Base-by-base conservation (phyloP, 2,888 invertebrate species). In the Pyralis farinalis region DNA sequence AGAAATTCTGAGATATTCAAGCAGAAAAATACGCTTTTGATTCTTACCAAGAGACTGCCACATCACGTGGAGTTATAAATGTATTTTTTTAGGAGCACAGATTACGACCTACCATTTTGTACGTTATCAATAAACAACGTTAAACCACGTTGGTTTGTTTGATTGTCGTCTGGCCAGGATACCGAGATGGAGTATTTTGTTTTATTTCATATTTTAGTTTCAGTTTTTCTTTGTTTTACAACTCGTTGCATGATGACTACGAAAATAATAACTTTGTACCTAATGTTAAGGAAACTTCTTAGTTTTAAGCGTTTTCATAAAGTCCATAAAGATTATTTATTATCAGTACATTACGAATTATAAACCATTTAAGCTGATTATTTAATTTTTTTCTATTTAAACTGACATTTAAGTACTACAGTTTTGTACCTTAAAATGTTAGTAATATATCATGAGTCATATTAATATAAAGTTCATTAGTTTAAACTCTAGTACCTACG, bases 331-430 rank as follows among this genome's bases (percentile, higher is more conserved):
- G 83, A 85, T 88, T 87, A 88, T 88, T 88, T 88, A 88, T 88
- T 88, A 80, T 87, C 85, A 85, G 84, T 86, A 85, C 87, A 87
- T 85, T 84, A 80, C 76, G 79, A 81, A 79, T 77, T 82, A 79
- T 82, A 80, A 81, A 85, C 80, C 83, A 84, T 85, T 78, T 72
- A 84, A 80, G 64, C 79, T 82, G 84, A 86, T 77, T 83, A 86
- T 87, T 87, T 87, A 88, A 86, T 87, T 85, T 88, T 82, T 85
- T 84, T 86, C 75, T 85, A 85, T 86, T 86, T 86, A 84, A 85
- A 84, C 74, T 62, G 72, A 80, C 83, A 80, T 81, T 74, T 74
- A 82, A 79, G 70, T 78, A 73, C 63, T 73, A 74, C 72, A 71
- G n/a, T 69, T 74, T 76, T 76, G 76, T 84, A 83, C 81, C 78